phyloP scores from a whole-genome alignment of 2,888 invertebrate genomes.

The Cheilosia variabilis region DNA sequence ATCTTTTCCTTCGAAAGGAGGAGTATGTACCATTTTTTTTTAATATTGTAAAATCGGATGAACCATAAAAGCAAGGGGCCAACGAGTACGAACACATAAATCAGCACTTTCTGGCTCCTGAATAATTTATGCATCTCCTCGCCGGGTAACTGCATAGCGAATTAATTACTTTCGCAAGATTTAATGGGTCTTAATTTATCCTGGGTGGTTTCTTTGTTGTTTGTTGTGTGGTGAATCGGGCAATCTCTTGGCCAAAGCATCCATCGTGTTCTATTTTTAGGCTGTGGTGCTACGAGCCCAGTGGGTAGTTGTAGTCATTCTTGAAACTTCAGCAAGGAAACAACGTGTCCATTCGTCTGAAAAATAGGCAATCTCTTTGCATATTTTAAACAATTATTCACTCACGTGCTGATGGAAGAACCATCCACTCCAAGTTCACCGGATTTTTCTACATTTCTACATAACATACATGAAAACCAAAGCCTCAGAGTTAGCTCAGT shows the following conservation, averaged over 20 bases:
- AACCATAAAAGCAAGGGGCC: too few species aligned
- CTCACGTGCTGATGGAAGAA: too few species aligned
- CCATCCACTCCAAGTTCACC: too few species aligned
- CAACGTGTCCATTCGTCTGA: not conserved
- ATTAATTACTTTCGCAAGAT: not conserved
- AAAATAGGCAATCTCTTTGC: too few species aligned
- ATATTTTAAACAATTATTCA: too few species aligned
- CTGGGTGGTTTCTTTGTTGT: not conserved
- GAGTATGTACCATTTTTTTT: too few species aligned
- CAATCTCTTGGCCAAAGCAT: not conserved
- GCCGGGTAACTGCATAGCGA: not conserved
- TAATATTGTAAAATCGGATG: too few species aligned
- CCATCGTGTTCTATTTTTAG: not conserved
- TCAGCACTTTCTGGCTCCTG: not conserved
- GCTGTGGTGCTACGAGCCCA: not conserved
- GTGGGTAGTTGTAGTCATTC: not conserved
- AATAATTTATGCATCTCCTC: not conserved
- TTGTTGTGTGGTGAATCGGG: not conserved
- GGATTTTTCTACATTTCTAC: too few species aligned
- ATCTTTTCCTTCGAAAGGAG: too few species aligned
- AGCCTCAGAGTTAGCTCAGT: too few species aligned
- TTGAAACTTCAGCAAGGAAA: not conserved
- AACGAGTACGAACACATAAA: not conserved
- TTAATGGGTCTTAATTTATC: slow-evolving; percentile 1
- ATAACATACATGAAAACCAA: too few species aligned